A percentile compares a stretch with the other conserved stretches of the same genome.
Conservation (phyloP, 2,797 vertebrate species). For the Epinephelus malabaricus region DNA sequence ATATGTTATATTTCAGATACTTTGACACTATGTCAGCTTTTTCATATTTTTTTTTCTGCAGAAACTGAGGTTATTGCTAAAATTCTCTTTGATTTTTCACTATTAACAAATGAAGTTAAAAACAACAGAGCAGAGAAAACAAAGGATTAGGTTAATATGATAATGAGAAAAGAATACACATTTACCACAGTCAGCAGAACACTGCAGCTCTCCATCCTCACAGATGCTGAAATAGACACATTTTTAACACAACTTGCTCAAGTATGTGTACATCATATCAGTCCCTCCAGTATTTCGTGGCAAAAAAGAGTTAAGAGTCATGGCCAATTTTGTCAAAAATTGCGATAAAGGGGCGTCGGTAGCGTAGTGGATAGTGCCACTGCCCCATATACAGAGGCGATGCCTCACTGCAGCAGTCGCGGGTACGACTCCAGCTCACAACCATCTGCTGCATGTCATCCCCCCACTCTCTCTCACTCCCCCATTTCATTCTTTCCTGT, state of each 20-base stretch:
- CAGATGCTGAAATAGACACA: conserved; percentile 76
- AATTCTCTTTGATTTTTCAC: background rate
- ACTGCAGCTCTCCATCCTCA: conserved; percentile 78
- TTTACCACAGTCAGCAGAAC: conserved; percentile 79
- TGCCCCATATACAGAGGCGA: no score
- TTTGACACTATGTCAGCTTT: background rate
- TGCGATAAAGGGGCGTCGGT: no score
- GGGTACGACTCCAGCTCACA: no score
- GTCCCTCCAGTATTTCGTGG: no score
- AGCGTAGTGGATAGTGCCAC: no score
- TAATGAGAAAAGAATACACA: background rate
- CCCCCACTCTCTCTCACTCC: no score
- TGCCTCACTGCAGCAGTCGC: no score
- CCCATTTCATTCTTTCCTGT: no score
- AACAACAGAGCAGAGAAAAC: background rate
- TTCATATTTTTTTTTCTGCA: background rate
- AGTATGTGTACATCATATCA: background rate
- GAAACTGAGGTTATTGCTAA: background rate
- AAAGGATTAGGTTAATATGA: background rate
- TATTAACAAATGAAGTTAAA: background rate
- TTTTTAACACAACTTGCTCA: background rate
- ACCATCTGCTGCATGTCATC: no score
- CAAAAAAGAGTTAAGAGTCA: no score
- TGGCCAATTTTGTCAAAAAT: no score
- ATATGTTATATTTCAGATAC: background rate